phyloP scores from a whole-genome alignment of 2,888 invertebrate species.

The Tenthredo distinguenda region DNA sequence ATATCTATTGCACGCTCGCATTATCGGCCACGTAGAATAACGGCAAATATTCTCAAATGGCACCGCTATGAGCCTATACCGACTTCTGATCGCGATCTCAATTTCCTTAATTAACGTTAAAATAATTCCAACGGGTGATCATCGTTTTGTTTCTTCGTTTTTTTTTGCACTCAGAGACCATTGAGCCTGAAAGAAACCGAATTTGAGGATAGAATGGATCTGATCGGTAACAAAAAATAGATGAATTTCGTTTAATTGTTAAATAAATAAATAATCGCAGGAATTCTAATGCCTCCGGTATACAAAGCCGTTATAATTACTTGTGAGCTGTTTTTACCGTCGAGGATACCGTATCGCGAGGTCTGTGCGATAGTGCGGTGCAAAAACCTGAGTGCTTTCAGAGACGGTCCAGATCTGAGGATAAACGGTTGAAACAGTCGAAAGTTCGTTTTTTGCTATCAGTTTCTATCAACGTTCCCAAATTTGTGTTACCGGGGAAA shows the following conservation, averaged over 20 bases:
- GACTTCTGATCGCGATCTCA: slow-evolving; percentile 31
- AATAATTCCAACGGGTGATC: background rate
- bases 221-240: background rate
- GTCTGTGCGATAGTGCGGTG: background rate
- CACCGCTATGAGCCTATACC: slow-evolving; percentile 13
- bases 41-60: slow-evolving; percentile 38
- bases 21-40: slow-evolving; percentile 21
- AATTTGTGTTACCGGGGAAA: background rate
- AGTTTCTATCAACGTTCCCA: slow-evolving; percentile 29
- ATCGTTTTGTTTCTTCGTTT: background rate
- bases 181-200: background rate
- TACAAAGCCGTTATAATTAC: slow-evolving; percentile 23
- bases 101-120: background rate
- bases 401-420: background rate
- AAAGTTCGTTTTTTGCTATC: background rate
- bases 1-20: slow-evolving; percentile 35
- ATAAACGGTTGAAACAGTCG: slow-evolving; percentile 12
- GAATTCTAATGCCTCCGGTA: background rate
- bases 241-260: background rate
- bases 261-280: background rate
- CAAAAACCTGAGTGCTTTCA: slow-evolving; percentile 41
- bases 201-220: background rate
- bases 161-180: background rate
- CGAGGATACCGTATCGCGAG: background rate
- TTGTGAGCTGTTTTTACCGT: slow-evolving; percentile 20